These are phyloP conservation scores for Galeruca laticollis DNA, from an alignment of 2,888 invertebrate genomes.

Conservation along the genomic window DNA sequence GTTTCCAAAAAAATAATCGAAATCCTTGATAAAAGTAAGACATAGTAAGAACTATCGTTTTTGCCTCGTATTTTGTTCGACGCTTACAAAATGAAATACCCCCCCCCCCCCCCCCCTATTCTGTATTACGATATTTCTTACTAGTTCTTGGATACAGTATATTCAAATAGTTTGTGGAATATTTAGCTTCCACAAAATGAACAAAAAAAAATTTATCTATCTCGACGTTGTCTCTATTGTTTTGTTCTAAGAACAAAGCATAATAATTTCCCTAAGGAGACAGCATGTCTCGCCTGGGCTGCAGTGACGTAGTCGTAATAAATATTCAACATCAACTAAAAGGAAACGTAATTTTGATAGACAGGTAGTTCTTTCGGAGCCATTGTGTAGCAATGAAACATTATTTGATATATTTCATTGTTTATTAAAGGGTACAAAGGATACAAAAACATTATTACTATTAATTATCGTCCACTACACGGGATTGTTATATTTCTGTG, in stretches of 20 bases:
- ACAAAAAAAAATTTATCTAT: constrained; percentile 34
- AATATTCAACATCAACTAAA: not conserved
- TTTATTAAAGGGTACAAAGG: too few species aligned
- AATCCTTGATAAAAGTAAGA: too few species aligned
- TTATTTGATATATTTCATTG: too few species aligned
- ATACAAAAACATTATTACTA: too few species aligned
- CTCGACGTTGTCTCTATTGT: constrained; percentile 35
- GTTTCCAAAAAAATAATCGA: too few species aligned
- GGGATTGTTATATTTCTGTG: too few species aligned
- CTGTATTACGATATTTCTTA: not conserved
- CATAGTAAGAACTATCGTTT: too few species aligned
- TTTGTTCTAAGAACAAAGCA: constrained; percentile 37
- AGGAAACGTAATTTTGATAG: too few species aligned
- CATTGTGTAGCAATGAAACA: too few species aligned
- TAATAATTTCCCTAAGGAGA: constrained; percentile 40
- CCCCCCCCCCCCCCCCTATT: too few species aligned
- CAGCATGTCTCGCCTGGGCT: constrained; percentile 13
- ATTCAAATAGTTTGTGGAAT: constrained; percentile 2
- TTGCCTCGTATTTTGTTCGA: not conserved
- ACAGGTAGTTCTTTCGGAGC: too few species aligned
- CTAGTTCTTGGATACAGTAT: not conserved
- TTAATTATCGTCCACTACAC: too few species aligned
- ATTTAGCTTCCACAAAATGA: not conserved
- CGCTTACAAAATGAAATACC: not conserved
- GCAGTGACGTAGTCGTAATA: constrained; percentile 5